Conservation (phyloP, 2,113 vertebrate species). For the Acanthochromis polyacanthus region DNA sequence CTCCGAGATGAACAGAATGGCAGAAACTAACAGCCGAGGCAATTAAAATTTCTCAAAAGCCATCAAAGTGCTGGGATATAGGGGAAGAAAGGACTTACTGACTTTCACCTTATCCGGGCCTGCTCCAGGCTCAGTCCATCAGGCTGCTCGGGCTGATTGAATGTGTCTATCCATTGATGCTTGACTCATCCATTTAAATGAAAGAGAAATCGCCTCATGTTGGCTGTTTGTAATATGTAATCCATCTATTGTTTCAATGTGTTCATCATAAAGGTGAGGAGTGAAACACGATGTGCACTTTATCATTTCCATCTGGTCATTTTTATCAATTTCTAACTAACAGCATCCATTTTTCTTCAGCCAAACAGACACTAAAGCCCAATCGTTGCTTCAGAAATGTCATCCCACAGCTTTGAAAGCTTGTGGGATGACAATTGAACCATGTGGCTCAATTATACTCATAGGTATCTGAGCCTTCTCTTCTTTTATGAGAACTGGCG, state of each 20-base stretch:
- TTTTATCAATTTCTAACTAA: conserved; percentile 56
- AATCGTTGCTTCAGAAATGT: conserved; percentile 1
- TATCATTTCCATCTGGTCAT: conserved; percentile 41
- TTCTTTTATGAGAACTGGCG: conserved; percentile 16
- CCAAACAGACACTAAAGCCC: conserved; percentile 32
- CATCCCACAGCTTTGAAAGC: conserved; percentile 14
- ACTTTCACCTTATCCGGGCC: conserved; percentile 21
- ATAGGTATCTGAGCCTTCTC: conserved; percentile 29
- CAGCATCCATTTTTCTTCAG: conserved; percentile 45
- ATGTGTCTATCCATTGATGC: conserved; percentile 4
- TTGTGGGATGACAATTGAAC: too few relatives aligned
- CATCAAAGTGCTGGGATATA: conserved; percentile 33
- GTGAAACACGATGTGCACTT: conserved; percentile 10
- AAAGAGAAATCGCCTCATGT: background rate
- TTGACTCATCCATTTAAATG: conserved; percentile 25
- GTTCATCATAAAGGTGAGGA: conserved; percentile 19
- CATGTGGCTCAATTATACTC: background rate
- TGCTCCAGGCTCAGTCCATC: background rate
- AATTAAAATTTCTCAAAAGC: conserved; percentile 56
- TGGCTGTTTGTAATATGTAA: conserved; percentile 10
- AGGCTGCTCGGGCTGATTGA: conserved; percentile 17
- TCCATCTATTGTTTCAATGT: conserved; percentile 1
- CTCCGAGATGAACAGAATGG: conserved; percentile 4
- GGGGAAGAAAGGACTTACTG: conserved; percentile 21
- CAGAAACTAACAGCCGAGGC: conserved; percentile 29